Evolutionary conservation across 2,888 invertebrate genomes (phyloP).

Genomic region (Ochropleura leucogaster): DNA sequence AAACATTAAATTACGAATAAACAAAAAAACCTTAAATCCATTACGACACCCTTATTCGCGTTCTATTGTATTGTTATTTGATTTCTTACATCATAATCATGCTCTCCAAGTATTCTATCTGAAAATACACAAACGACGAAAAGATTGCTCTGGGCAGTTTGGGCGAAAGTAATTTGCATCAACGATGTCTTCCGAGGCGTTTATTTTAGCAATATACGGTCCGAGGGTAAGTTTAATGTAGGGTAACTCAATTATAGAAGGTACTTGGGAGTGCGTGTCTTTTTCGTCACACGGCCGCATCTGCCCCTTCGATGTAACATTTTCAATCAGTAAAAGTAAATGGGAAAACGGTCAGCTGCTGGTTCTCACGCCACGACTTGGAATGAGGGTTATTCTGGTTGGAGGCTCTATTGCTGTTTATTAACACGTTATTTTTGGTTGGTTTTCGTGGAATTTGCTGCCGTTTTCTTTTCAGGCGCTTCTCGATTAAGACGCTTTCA

Average conservation of each 20-base stretch:
- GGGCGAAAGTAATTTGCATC: conserved; percentile 61
- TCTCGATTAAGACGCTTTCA: conserved; percentile 6
- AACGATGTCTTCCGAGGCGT: conserved; percentile 71
- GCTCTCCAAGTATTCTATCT: conserved; percentile 3
- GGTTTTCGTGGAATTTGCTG: conserved; percentile 25
- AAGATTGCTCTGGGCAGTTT: conserved; percentile 53
- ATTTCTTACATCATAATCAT: conserved; percentile 44
- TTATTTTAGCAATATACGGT: conserved; percentile 83
- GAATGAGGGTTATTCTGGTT: conserved; percentile 52
- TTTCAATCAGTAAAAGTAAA: conserved; percentile 62
- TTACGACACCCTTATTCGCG: conserved; percentile 10
- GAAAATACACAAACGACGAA: conserved; percentile 53
- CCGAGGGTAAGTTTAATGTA: conserved; percentile 83
- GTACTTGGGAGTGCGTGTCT: conserved; percentile 71
- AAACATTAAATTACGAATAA: conserved; percentile 14
- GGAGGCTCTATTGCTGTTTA: conserved; percentile 35
- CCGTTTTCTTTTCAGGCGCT: not conserved
- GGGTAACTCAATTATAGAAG: conserved; percentile 83
- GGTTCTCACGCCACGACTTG: conserved; percentile 49
- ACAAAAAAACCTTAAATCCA: conserved; percentile 27
- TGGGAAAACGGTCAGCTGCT: conserved; percentile 50
- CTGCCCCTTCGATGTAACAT: conserved; percentile 54
- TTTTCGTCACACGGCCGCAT: conserved; percentile 58
- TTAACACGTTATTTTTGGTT: conserved; percentile 48
- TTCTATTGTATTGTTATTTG: conserved; percentile 34